Evolutionary conservation across 2,888 invertebrate genomes (phyloP), one percentile per base, ranked within the genome.

Genomic region (Thyatira batis): DNA sequence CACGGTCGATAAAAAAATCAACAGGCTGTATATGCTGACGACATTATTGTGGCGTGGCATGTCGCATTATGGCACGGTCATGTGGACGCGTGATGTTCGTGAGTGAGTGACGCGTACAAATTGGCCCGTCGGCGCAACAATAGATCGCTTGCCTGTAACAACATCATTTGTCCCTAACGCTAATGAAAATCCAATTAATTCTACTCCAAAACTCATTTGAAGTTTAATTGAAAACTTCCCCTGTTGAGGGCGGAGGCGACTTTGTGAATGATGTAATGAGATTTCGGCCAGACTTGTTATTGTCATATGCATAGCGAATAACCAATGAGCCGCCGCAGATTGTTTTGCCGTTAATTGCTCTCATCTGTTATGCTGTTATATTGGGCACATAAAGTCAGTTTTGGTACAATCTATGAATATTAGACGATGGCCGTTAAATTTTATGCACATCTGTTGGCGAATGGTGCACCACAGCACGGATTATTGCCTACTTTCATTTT

Each of bases 111-210:
- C 88, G 80, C 68, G 77, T 75, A 89, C 87, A 89, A 89, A 90
- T 90, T 87, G 80, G 81, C 76, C 70, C 71, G 64, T 70, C 71
- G 64, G 60, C 76, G 69, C 73, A 80, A 87, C 85, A 88, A 87
- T 86, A 83, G 87, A 85, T 85, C 80, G 82, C 73, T 83, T 73
- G 81, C 76, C 82, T 83, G 86, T 83, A 86, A 89, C 89, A 89
- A 86, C 89, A 87, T 90, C 86, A 89, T 91, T 89, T 85, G 88
- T 87, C 80, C 85, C 85, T 80, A 87, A 83, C 87, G 83, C 87
- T 91, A 89, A 90, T 91, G 90, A 89, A 91, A 90, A 89, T 87
- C 88, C 89, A 89, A 91, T 91, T 91, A 91, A 91, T 90, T 87
- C 81, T 71, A 82, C 80, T 85, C 83, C 84, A 80, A 89, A 90